phyloP scores from a whole-genome alignment of 1,140 invertebrate genomes.

The Drosophila oshimai region DNA sequence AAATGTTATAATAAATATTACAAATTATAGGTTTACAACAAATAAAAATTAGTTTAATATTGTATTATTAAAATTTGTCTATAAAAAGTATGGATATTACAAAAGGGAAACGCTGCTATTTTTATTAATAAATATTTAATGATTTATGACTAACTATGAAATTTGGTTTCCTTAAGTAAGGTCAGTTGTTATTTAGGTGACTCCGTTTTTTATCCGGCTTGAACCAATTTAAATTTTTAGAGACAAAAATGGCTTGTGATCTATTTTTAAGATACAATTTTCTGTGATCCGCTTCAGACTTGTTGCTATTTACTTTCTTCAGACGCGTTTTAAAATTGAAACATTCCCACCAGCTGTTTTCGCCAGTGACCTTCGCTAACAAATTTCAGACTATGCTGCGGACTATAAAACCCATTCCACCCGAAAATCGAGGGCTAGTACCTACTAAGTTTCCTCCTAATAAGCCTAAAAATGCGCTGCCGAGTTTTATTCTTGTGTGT shows the following conservation, averaged over 20 bases:
- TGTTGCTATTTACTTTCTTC: conserved; percentile 11
- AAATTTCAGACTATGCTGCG: neutral
- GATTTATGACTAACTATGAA: no score
- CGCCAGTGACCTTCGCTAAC: conserved; percentile 5
- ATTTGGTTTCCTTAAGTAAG: neutral
- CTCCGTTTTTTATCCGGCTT: neutral
- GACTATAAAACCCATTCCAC: conserved; percentile 23
- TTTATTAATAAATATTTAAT: no score
- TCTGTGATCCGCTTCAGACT: neutral
- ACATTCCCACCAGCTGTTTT: conserved; percentile 25
- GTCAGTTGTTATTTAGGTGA: neutral
- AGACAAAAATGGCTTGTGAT: neutral
- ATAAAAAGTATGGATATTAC: no score
- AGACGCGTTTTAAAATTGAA: neutral
- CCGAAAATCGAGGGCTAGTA: conserved; percentile 10
- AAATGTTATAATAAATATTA: no score
- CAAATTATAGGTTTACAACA: no score
- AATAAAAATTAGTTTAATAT: no score
- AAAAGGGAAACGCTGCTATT: no score
- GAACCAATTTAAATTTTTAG: neutral
- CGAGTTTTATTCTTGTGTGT: conserved; percentile 22
- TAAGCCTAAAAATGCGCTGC: conserved; percentile 9
- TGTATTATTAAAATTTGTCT: no score
- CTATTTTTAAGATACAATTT: conserved; percentile 5
- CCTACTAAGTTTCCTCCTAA: neutral